Percentiles rank a stretch among this genome's conserved stretches.
Evolutionary conservation across 2,113 vertebrate genomes (phyloP).

Genomic region (Hydropotes inermis): DNA sequence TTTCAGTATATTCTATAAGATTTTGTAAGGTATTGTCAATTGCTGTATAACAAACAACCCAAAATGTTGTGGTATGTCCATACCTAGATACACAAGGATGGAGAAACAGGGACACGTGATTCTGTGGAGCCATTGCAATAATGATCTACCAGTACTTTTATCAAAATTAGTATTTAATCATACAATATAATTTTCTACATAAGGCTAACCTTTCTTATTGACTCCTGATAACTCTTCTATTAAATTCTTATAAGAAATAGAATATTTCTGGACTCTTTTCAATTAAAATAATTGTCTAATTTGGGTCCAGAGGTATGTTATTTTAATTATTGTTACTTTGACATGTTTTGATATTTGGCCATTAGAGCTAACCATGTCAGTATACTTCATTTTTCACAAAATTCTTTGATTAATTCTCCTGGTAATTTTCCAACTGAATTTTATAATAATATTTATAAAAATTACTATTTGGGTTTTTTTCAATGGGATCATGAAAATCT

Average conservation of each 20-base stretch:
- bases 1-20: background rate
- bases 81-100: background rate
- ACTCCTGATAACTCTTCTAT: background rate
- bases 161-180: background rate
- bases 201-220: background rate
- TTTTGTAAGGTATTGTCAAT: background rate
- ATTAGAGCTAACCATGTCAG: background rate
- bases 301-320: background rate
- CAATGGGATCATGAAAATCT: background rate
- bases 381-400: background rate
- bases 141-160: background rate
- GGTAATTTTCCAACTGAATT: background rate
- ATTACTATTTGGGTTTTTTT: background rate
- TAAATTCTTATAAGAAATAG: background rate
- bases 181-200: background rate
- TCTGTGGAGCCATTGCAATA: background rate
- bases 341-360: background rate
- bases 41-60: background rate
- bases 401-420: background rate
- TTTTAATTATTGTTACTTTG: background rate
- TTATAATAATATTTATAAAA: background rate
- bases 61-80: background rate
- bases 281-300: background rate
- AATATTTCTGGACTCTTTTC: background rate
- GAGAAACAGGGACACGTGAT: background rate